Base-by-base conservation (phyloP, 2,888 invertebrate genomes). In the Parelbella ahira region DNA sequence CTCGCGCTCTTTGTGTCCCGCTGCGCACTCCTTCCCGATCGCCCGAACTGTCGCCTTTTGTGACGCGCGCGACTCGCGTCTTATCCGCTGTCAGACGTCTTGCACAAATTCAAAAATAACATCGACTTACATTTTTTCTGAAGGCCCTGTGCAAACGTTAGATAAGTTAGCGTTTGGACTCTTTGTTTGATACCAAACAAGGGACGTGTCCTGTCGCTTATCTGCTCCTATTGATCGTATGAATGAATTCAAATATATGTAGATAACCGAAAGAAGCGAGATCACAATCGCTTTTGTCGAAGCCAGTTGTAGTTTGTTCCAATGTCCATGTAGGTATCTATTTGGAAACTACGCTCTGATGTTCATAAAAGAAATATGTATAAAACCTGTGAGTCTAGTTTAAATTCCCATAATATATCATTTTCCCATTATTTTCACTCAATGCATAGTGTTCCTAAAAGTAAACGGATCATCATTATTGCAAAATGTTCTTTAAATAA, bases 31-130 rank as follows among this genome's bases (percentile, higher is more conserved):
- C 75, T 78, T 74, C 74, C 66, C 62, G 61, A 64, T 58, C 65
- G 63, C 60, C 62, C 57, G 52, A 67, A 60, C 76, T 79, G 84
- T 83, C 84, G 81, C 74, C 83, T 75, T 68, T 84, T 83, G 81
- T 83, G 61, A 60, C 61, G 57, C 53, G 57, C 67, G 65, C 68
- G 61, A 57, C 67, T 58, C 64, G 58, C 65, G 63, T 68, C 68
- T 67, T 63, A 72, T 75, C 83, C 77, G 75, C 77, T 81, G 86
- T 86, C 86, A 84, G 76, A 81, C 71, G 77, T 71, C 81, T 87
- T 87, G 87, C 87, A 87, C 87, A 87, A 87, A 86, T 81, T 83
- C 78, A 77, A 86, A 84, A 86, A 86, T 78, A 86, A 86, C 82
- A 84, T 78, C 68, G 68, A 70, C 60, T 56, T 72, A 73, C 56